Evolutionary conservation across 2,888 invertebrate genomes (phyloP).

Genomic region (Leptinotarsa haldemani): DNA sequence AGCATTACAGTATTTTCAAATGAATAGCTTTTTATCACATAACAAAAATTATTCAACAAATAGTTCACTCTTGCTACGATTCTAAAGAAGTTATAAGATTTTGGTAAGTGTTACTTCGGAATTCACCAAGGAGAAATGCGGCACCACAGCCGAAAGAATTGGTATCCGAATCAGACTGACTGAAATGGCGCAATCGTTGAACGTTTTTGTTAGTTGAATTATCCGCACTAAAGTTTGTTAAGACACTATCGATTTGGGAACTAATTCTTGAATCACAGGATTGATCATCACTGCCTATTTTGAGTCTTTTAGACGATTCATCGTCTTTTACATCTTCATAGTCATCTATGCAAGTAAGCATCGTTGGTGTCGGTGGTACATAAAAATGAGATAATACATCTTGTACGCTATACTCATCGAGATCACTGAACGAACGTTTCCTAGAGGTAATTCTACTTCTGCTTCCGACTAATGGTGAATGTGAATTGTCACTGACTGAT

Average conservation of each 20-base stretch:
- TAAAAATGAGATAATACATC: slow-evolving; percentile 80
- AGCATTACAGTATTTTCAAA: slow-evolving; percentile 24
- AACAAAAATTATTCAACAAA: slow-evolving; percentile 37
- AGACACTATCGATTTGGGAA: slow-evolving; percentile 37
- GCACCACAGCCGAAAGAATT: slow-evolving; percentile 72
- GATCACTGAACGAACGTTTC: slow-evolving; percentile 70
- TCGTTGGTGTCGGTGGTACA: slow-evolving; percentile 76
- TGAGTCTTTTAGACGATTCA: slow-evolving; percentile 61
- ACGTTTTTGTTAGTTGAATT: slow-evolving; percentile 59
- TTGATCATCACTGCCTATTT: slow-evolving; percentile 52
- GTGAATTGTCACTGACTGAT: not conserved
- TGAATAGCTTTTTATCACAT: slow-evolving; percentile 48
- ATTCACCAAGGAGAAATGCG: slow-evolving; percentile 74
- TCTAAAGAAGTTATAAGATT: slow-evolving; percentile 72
- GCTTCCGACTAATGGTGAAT: slow-evolving; percentile 7
- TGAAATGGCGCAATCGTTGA: slow-evolving; percentile 48
- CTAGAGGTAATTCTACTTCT: slow-evolving; percentile 51
- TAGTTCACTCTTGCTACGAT: slow-evolving; percentile 62
- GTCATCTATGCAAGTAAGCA: slow-evolving; percentile 77
- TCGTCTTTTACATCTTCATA: slow-evolving; percentile 68
- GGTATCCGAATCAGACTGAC: slow-evolving; percentile 47
- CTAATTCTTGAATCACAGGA: slow-evolving; percentile 23
- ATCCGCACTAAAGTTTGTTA: slow-evolving; percentile 57
- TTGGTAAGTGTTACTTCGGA: slow-evolving; percentile 72
- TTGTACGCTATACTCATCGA: slow-evolving; percentile 76